Conservation (phyloP, 2,888 invertebrate genomes). For the Hydriomena furcata region DNA sequence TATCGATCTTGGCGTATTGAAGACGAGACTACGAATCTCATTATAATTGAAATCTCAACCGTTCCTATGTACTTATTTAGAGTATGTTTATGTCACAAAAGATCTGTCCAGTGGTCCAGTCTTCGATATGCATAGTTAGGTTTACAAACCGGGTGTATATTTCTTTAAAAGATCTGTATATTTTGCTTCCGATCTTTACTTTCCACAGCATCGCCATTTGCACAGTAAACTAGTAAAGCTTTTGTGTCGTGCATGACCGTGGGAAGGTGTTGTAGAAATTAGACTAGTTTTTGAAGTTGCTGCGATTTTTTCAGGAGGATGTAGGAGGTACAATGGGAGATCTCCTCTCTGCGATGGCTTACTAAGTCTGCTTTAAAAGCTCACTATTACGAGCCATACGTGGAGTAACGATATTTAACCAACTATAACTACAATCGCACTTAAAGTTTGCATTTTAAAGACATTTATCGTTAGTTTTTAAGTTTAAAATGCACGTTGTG, state of each 20-base stretch:
- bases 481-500: slow-evolving; percentile 60
- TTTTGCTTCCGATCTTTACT: slow-evolving; percentile 63
- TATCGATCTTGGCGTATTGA: slow-evolving; percentile 56
- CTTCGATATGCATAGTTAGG: slow-evolving; percentile 50
- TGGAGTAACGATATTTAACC: slow-evolving; percentile 36
- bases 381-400: slow-evolving; percentile 63
- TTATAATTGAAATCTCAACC: slow-evolving; percentile 22
- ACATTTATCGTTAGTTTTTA: slow-evolving; percentile 54
- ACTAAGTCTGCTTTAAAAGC: slow-evolving; percentile 72
- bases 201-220: slow-evolving; percentile 63
- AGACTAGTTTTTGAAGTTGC: slow-evolving; percentile 64
- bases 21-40: slow-evolving; percentile 33
- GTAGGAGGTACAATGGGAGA: slow-evolving; percentile 85
- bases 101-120: slow-evolving; percentile 37
- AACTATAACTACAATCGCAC: slow-evolving; percentile 34
- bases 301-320: slow-evolving; percentile 87
- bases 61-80: slow-evolving; percentile 10
- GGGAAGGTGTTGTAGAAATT: slow-evolving; percentile 47
- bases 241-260: slow-evolving; percentile 55
- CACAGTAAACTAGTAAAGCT: slow-evolving; percentile 70
- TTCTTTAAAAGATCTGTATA: slow-evolving; percentile 78
- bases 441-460: slow-evolving; percentile 58
- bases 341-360: slow-evolving; percentile 86
- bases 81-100: slow-evolving; percentile 7
- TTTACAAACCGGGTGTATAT: slow-evolving; percentile 59